These are phyloP conservation scores for Apolygus lucorum DNA, from an alignment of 1,140 invertebrate genomes.

Conservation along the genomic window DNA sequence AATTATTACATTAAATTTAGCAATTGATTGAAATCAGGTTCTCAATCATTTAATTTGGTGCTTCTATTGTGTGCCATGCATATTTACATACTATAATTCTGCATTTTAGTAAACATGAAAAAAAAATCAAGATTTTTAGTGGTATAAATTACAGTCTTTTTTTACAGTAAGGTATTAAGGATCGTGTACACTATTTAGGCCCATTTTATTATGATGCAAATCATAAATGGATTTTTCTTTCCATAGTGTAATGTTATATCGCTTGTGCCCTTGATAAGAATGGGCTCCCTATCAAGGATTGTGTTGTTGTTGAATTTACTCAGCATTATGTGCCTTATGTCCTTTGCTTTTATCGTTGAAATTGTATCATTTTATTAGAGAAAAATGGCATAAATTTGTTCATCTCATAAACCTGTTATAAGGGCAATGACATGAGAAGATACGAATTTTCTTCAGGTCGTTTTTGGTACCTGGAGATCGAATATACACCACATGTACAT, in stretches of 20 bases:
- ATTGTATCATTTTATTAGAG: conserved; percentile 29
- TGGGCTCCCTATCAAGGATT: conserved; percentile 31
- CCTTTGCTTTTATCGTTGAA: conserved; percentile 33
- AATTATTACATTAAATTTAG: neutral
- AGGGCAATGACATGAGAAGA: neutral
- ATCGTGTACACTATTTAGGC: neutral
- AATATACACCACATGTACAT: conserved; percentile 21
- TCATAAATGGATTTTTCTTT: conserved; percentile 1
- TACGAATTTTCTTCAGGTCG: neutral
- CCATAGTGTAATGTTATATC: conserved; percentile 15
- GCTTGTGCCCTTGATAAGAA: conserved; percentile 21
- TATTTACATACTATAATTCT: neutral
- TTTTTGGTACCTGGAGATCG: neutral
- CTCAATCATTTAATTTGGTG: conserved; percentile 18
- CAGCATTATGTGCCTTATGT: conserved; percentile 36
- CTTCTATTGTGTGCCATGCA: conserved; percentile 21
- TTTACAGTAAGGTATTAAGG: neutral
- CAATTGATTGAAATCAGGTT: neutral
- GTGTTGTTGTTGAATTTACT: conserved; percentile 34
- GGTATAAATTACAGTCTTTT: neutral
- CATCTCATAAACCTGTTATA: conserved; percentile 1
- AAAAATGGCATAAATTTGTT: conserved; percentile 24
- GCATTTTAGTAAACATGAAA: neutral
- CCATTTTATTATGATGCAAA: conserved; percentile 18
- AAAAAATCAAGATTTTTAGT: neutral